A percentile compares a stretch with the other conserved stretches of the same genome.
Evolutionary conservation across 2,888 invertebrate genomes (phyloP).

Genomic region (Oligia strigilis): DNA sequence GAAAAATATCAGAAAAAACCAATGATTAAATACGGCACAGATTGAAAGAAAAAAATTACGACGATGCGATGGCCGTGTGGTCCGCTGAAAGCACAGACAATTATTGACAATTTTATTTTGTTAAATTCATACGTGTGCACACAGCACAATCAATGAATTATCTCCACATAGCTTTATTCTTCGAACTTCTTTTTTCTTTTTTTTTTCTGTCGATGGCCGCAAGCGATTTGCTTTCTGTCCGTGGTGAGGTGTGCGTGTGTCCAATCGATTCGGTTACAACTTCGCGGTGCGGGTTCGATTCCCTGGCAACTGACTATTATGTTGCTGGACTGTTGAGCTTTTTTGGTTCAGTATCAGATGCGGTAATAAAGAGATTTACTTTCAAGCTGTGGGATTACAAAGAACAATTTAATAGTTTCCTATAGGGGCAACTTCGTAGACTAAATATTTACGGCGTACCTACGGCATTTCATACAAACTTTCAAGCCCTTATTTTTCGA

Average conservation of each 20-base stretch:
- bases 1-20: not conserved
- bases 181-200: constrained; percentile 40
- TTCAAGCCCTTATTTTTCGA: no score
- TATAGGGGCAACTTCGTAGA: not conserved
- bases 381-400: constrained; percentile 11
- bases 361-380: constrained; percentile 47
- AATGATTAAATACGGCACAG: constrained; percentile 1
- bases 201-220: constrained; percentile 48
- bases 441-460: not conserved
- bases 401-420: not conserved
- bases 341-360: constrained; percentile 47
- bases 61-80: not conserved
- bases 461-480: no score
- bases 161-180: constrained; percentile 54
- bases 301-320: constrained; percentile 59
- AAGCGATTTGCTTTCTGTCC: constrained; percentile 68
- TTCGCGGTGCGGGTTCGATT: constrained; percentile 67
- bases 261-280: constrained; percentile 66
- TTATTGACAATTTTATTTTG: constrained; percentile 39
- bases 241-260: constrained; percentile 65
- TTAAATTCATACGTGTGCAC: constrained; percentile 25
- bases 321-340: constrained; percentile 33
- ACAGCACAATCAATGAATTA: constrained; percentile 52
- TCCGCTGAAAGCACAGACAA: constrained; percentile 43
- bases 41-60: not conserved